A percentile compares a stretch with the other conserved stretches of the same genome.
Evolutionary conservation across 2,113 vertebrate genomes (phyloP).

Genomic region (Cacatua alba): DNA sequence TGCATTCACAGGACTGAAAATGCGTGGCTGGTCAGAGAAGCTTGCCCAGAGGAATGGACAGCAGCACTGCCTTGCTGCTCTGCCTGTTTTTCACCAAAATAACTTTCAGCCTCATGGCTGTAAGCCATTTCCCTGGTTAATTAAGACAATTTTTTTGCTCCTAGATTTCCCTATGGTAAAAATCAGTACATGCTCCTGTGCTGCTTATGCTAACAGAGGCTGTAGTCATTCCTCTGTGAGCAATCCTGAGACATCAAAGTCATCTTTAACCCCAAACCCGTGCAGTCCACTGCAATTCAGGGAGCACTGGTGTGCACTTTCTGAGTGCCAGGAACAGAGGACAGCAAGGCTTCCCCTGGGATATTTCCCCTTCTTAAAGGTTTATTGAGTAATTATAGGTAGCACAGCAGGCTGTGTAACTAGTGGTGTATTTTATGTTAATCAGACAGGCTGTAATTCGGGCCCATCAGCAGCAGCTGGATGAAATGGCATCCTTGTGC

Average conservation of each 20-base stretch:
- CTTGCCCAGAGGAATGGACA: neutral
- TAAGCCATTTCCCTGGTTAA: neutral
- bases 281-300: neutral
- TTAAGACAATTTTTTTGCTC: neutral
- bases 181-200: neutral
- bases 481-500: constrained; percentile 83
- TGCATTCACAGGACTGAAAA: neutral
- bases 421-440: neutral
- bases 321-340: neutral
- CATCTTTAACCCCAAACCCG: neutral
- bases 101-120: neutral
- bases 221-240: neutral
- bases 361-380: neutral
- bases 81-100: neutral
- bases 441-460: constrained; percentile 78
- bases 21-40: neutral
- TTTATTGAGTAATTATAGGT: neutral
- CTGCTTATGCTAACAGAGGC: neutral
- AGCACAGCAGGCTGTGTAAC: neutral
- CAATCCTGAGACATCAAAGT: neutral
- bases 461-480: constrained; percentile 81
- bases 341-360: neutral
- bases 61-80: neutral
- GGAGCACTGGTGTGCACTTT: neutral
- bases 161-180: neutral